Conservation (phyloP, 2,888 invertebrate species). For the Agrochola lota region DNA sequence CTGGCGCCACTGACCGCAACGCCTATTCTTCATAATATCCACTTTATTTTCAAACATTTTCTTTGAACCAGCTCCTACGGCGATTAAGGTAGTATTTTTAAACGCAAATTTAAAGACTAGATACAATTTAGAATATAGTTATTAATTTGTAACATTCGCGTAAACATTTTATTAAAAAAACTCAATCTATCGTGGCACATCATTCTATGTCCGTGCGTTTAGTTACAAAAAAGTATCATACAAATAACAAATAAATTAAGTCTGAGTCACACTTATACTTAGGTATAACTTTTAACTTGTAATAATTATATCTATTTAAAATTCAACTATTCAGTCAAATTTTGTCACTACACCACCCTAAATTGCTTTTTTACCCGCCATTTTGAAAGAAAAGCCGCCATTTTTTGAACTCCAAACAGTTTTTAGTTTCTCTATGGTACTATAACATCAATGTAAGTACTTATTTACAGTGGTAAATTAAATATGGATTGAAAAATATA, state of each 20-base stretch:
- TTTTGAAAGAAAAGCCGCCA: slow-evolving; percentile 34
- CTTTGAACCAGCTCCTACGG: not conserved
- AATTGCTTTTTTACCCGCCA: slow-evolving; percentile 44
- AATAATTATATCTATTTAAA: slow-evolving; percentile 55
- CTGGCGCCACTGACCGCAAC: not conserved
- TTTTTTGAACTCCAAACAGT: slow-evolving; percentile 16
- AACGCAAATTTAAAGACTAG: slow-evolving; percentile 38
- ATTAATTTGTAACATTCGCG: slow-evolving; percentile 51
- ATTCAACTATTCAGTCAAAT: slow-evolving; percentile 71
- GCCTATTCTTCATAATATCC: not conserved
- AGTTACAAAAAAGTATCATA: slow-evolving; percentile 53
- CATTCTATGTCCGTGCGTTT: slow-evolving; percentile 15
- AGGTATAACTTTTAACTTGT: slow-evolving; percentile 22
- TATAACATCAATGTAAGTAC: slow-evolving; percentile 44
- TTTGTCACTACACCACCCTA: slow-evolving; percentile 39
- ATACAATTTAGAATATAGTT: slow-evolving; percentile 43
- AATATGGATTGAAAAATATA: slow-evolving; percentile 57
- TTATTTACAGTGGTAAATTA: slow-evolving; percentile 41
- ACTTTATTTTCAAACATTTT: not conserved
- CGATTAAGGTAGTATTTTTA: slow-evolving; percentile 5
- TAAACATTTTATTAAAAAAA: slow-evolving; percentile 46
- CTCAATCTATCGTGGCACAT: slow-evolving; percentile 28
- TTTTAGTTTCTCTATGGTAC: slow-evolving; percentile 18
- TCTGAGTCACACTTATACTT: slow-evolving; percentile 44
- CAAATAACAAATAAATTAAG: slow-evolving; percentile 46